Conservation (phyloP, 2,888 invertebrate species). For the Periphyllus acericola region DNA sequence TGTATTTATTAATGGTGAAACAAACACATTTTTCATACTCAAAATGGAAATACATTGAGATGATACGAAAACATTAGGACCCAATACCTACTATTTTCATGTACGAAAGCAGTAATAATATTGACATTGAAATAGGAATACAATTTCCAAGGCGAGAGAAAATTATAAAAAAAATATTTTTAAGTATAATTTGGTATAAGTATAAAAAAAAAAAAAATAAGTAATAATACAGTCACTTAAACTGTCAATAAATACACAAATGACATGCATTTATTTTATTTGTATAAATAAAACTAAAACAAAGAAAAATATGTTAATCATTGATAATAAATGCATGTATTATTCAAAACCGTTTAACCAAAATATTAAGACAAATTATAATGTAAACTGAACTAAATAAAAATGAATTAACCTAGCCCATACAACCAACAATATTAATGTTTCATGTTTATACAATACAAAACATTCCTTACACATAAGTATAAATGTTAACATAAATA, state of each 20-base stretch:
- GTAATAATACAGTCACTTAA: neutral
- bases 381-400: slow-evolving; percentile 56
- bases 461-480: slow-evolving; percentile 51
- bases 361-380: slow-evolving; percentile 60
- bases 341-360: slow-evolving; percentile 61
- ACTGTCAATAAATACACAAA: slow-evolving; percentile 48
- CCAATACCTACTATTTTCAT: too few species aligned
- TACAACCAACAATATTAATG: slow-evolving; percentile 61
- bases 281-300: slow-evolving; percentile 46
- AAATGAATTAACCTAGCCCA: slow-evolving; percentile 61
- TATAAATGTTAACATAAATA: slow-evolving; percentile 59
- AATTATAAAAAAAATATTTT: neutral
- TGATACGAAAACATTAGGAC: too few species aligned
- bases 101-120: too few species aligned
- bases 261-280: slow-evolving; percentile 51
- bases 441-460: slow-evolving; percentile 43
- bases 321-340: slow-evolving; percentile 60
- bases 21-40: too few species aligned
- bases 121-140: neutral
- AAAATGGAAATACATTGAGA: too few species aligned
- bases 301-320: slow-evolving; percentile 54
- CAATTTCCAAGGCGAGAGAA: neutral
- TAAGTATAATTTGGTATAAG: neutral
- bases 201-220: neutral
- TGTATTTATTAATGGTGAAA: too few species aligned